These are phyloP conservation scores for Pogonophryne albipinna DNA, from an alignment of 2,797 vertebrate genomes.

Conservation along the genomic window DNA sequence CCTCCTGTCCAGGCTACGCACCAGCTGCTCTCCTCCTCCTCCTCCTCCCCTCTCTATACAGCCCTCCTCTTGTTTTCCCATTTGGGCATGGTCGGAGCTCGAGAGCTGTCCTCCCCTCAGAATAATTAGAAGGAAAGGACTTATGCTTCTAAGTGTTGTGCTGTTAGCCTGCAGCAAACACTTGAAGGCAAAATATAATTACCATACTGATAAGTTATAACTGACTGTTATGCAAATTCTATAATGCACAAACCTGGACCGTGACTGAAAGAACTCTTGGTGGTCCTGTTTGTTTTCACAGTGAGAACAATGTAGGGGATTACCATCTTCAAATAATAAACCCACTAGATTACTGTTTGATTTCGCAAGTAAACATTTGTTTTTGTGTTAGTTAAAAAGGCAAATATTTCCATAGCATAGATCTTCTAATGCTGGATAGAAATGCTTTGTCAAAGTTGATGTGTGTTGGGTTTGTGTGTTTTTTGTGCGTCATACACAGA, in stretches of 20 bases:
- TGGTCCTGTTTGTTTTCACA: background rate
- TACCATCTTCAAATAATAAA: background rate
- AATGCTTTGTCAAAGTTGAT: constrained; percentile 30
- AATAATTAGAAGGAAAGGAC: constrained; percentile 62
- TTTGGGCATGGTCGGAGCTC: constrained; percentile 40
- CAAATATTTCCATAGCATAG: constrained; percentile 30
- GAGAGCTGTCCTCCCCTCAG: constrained; percentile 46
- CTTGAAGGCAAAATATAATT: constrained; percentile 7
- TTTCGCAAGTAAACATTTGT: constrained; percentile 2
- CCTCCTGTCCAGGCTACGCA: constrained; percentile 46
- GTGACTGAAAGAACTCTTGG: background rate
- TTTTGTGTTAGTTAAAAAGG: background rate
- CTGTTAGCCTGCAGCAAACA: constrained; percentile 32
- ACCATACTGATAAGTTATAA: constrained; percentile 6
- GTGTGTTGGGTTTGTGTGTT: background rate
- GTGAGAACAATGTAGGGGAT: background rate
- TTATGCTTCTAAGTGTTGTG: constrained; percentile 35
- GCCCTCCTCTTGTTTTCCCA: constrained; percentile 52
- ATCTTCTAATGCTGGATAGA: background rate
- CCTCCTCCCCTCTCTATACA: background rate
- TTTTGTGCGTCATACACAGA: constrained; percentile 45
- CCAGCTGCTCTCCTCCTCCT: constrained; percentile 61
- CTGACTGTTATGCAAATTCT: background rate
- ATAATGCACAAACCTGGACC: background rate
- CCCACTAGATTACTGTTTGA: background rate